Conservation (phyloP, 2,797 vertebrate species). For the Lagothrix lagotricha region DNA sequence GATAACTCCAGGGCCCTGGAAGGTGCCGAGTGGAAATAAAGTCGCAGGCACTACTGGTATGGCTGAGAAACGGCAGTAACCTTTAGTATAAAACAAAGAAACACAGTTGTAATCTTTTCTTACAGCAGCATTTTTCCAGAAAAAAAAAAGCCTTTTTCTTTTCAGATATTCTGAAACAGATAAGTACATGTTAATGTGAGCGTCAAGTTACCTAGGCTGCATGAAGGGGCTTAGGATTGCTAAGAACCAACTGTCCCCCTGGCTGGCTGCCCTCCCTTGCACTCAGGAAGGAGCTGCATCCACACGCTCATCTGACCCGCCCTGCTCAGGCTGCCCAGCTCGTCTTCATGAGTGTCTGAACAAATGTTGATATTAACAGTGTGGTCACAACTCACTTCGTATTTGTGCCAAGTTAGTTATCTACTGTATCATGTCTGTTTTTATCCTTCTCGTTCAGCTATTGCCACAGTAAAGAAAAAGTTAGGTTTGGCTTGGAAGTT, state of each 20-base stretch:
- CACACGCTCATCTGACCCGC: conserved; percentile 55
- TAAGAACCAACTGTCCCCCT: conserved; percentile 48
- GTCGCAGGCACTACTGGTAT: conserved; percentile 75
- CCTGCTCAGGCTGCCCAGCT: conserved; percentile 72
- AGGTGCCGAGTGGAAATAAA: conserved; percentile 91
- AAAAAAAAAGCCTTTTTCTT: not conserved
- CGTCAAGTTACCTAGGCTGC: conserved; percentile 72
- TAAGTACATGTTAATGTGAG: conserved; percentile 60
- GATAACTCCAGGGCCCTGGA: conserved; percentile 97
- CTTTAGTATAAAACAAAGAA: conserved; percentile 53
- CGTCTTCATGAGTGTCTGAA: conserved; percentile 68
- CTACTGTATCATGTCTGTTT: conserved; percentile 72
- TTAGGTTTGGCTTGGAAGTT: conserved; percentile 58
- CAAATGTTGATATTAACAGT: conserved; percentile 67
- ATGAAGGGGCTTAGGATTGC: conserved; percentile 81
- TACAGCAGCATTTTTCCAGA: conserved; percentile 9
- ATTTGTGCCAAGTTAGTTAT: conserved; percentile 82
- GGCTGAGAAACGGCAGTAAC: conserved; percentile 80
- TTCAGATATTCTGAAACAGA: not conserved
- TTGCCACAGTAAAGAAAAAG: conserved; percentile 57
- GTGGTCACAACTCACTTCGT: conserved; percentile 74
- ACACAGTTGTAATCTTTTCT: conserved; percentile 29
- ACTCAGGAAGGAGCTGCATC: conserved; percentile 60
- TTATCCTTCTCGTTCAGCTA: not conserved
- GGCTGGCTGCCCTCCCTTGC: conserved; percentile 56